Evolutionary conservation across 2,888 invertebrate species (phyloP).

Genomic region (Seira musarum): DNA sequence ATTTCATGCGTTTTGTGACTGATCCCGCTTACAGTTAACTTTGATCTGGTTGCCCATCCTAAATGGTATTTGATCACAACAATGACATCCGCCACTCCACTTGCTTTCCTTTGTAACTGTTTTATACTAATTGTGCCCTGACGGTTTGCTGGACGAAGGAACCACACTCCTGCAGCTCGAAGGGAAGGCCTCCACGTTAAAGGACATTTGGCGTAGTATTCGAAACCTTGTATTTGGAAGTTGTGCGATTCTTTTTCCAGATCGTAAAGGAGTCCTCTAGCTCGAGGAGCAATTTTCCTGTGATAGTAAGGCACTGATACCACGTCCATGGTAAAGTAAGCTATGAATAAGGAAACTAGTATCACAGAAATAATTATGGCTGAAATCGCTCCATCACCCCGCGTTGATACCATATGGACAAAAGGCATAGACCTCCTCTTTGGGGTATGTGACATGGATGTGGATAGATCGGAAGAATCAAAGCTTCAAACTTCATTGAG

Average conservation of each 20-base stretch:
- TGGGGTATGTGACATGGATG: not conserved
- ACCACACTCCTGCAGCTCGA: constrained; percentile 41
- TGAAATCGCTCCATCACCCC: constrained; percentile 42
- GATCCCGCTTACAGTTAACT: constrained; percentile 54
- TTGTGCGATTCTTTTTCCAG: constrained; percentile 50
- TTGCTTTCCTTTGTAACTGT: constrained; percentile 40
- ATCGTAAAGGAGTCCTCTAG: constrained; percentile 41
- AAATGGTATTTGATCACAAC: constrained; percentile 66
- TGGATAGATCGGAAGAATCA: too few species aligned
- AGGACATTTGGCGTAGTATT: constrained; percentile 57
- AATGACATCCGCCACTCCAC: constrained; percentile 49
- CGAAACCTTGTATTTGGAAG: constrained; percentile 57
- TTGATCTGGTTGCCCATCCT: constrained; percentile 56
- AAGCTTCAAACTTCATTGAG: too few species aligned
- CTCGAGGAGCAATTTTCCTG: constrained; percentile 11
- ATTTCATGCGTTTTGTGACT: constrained; percentile 61
- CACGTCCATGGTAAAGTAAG: constrained; percentile 46
- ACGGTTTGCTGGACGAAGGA: constrained; percentile 32
- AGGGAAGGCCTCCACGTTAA: constrained; percentile 45
- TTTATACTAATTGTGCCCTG: constrained; percentile 44
- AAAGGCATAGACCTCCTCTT: not conserved
- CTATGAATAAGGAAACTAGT: constrained; percentile 44
- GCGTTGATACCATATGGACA: constrained; percentile 43
- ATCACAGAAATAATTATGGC: constrained; percentile 53
- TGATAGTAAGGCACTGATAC: constrained; percentile 48